Conservation (phyloP, 1,140 invertebrate genomes). For the Neodiprion lecontei region DNA sequence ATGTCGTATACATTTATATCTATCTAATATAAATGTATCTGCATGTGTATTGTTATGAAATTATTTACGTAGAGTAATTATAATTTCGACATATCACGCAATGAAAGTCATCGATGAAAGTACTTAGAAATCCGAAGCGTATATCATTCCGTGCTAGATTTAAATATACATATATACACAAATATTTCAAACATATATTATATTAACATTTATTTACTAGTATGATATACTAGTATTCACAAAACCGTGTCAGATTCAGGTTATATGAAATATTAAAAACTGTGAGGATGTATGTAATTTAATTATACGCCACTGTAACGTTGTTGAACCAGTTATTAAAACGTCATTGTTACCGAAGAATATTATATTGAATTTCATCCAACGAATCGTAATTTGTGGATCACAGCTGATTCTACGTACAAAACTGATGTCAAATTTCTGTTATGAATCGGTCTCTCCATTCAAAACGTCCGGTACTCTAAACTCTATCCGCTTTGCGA, state of each 20-base stretch:
- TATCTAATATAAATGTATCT: conserved; percentile 11
- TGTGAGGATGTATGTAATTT: conserved; percentile 27
- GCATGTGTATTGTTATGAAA: conserved; percentile 12
- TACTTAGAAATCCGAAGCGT: conserved; percentile 18
- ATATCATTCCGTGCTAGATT: conserved; percentile 18
- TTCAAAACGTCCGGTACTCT: no score
- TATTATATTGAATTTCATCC: conserved; percentile 24
- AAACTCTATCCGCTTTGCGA: no score
- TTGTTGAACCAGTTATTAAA: conserved; percentile 64
- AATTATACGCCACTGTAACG: conserved; percentile 53
- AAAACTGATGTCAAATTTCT: no score
- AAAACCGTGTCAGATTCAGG: conserved; percentile 54
- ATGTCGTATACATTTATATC: no score
- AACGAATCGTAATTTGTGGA: no score
- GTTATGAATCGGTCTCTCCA: no score
- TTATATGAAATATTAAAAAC: conserved; percentile 26
- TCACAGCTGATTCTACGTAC: no score
- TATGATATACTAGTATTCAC: conserved; percentile 22
- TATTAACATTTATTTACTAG: conserved; percentile 24
- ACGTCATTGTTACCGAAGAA: conserved; percentile 62
- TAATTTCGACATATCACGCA: neutral
- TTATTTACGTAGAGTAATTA: conserved; percentile 6
- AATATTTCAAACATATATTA: conserved; percentile 51
- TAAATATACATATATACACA: conserved; percentile 58
- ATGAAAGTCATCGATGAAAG: conserved; percentile 25